Evolutionary conservation across 1,140 invertebrate species (phyloP).

Genomic region (Drosophila simulans): DNA sequence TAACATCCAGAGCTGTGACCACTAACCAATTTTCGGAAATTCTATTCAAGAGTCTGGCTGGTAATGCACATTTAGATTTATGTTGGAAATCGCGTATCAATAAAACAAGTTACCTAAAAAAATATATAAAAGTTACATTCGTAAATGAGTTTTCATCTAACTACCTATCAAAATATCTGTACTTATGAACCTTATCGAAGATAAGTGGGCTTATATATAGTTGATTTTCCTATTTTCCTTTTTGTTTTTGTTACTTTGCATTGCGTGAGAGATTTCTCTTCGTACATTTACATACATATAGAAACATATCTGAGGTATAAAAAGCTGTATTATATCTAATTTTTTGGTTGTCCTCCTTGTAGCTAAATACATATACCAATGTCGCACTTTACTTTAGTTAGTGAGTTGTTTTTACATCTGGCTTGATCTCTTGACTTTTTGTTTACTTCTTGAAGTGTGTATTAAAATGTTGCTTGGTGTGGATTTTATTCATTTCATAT

Average conservation of each 20-base stretch:
- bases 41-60: conserved; percentile 25
- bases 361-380: conserved; percentile 21
- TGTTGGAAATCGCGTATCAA: conserved; percentile 67
- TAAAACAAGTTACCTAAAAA: conserved; percentile 70
- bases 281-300: conserved; percentile 41
- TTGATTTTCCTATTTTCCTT: not conserved
- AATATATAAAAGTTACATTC: conserved; percentile 65
- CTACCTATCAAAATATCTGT: conserved; percentile 47
- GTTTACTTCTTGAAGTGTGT: conserved; percentile 9
- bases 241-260: conserved; percentile 19
- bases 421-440: not conserved
- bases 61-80: conserved; percentile 62
- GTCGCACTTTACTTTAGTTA: conserved; percentile 21
- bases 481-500: conserved; percentile 28
- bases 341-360: conserved; percentile 28
- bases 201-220: conserved; percentile 17
- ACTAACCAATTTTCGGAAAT: conserved; percentile 13
- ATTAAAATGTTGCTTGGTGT: conserved; percentile 29
- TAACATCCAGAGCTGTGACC: conserved; percentile 8
- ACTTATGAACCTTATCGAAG: conserved; percentile 22
- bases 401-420: conserved; percentile 25
- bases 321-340: conserved; percentile 46
- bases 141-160: conserved; percentile 56
- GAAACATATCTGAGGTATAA: conserved; percentile 63
- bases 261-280: conserved; percentile 26